Conservation (phyloP, 2,113 vertebrate genomes). For the Collichthys lucidus region DNA sequence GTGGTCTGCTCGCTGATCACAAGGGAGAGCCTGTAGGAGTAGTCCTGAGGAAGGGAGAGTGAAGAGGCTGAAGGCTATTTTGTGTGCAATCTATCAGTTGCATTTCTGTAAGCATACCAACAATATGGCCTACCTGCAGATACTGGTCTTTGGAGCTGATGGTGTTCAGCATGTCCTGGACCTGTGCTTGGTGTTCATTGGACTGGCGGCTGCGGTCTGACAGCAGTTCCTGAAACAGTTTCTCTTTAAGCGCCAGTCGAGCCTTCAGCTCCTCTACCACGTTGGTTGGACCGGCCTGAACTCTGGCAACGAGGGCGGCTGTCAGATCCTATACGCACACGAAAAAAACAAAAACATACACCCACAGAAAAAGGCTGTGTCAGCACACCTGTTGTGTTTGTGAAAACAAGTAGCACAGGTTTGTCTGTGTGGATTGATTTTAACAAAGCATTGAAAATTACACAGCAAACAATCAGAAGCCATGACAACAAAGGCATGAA, state of each 20-base stretch:
- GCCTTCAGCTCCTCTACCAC: slow-evolving; percentile 88
- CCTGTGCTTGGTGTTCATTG: slow-evolving; percentile 87
- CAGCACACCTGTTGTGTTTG: slow-evolving; percentile 27
- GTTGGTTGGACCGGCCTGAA: slow-evolving; percentile 83
- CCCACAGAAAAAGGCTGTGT: slow-evolving; percentile 13
- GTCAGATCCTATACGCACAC: slow-evolving; percentile 86
- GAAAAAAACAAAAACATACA: slow-evolving; percentile 1
- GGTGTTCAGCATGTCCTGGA: slow-evolving; percentile 88
- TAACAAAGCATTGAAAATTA: slow-evolving; percentile 8
- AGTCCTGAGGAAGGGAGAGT: slow-evolving; percentile 76
- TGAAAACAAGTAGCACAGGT: slow-evolving; percentile 47
- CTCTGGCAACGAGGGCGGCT: slow-evolving; percentile 85
- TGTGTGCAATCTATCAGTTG: not conserved
- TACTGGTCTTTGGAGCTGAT: slow-evolving; percentile 89
- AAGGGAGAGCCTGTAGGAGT: slow-evolving; percentile 86
- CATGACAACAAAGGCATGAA: not conserved
- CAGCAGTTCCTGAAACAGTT: slow-evolving; percentile 92
- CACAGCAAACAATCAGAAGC: slow-evolving; percentile 8
- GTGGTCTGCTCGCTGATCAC: slow-evolving; percentile 87
- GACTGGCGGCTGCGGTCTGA: slow-evolving; percentile 84
- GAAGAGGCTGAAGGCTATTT: not conserved
- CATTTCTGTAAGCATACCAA: not conserved
- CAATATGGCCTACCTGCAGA: slow-evolving; percentile 79
- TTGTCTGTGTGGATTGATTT: slow-evolving; percentile 18
- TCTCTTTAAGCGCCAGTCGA: slow-evolving; percentile 90